phyloP scores from a whole-genome alignment of 1,140 invertebrate genomes.

The Cotesia typhae region DNA sequence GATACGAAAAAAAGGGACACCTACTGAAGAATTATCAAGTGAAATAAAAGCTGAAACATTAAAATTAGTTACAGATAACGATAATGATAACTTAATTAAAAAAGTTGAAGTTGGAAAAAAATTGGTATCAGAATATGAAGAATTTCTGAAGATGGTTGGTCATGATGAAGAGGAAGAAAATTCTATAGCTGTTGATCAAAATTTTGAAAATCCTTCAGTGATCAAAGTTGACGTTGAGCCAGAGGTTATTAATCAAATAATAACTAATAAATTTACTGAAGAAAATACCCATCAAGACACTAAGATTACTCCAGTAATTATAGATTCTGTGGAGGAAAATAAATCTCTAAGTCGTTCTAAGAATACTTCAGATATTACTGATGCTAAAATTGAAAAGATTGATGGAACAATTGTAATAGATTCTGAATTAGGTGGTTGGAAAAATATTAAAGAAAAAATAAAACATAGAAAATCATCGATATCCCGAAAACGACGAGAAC shows the following conservation, averaged over 20 bases:
- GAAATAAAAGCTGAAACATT: too few species aligned
- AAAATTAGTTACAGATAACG: too few species aligned
- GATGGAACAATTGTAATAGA: conserved; percentile 19
- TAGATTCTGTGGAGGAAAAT: too few species aligned
- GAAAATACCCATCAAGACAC: not conserved
- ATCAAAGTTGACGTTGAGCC: conserved; percentile 30
- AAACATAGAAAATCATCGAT: conserved; percentile 46
- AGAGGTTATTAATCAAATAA: not conserved
- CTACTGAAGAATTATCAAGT: too few species aligned
- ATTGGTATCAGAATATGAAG: conserved; percentile 61
- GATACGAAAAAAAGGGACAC: too few species aligned
- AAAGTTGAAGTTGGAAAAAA: conserved; percentile 50
- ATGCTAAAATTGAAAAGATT: not conserved
- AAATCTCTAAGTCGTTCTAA: not conserved
- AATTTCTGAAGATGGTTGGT: conserved; percentile 64
- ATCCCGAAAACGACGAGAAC: conserved; percentile 44
- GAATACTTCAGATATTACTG: not conserved
- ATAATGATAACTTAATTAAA: too few species aligned
- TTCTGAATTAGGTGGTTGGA: conserved; percentile 53
- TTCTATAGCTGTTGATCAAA: not conserved
- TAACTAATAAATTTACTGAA: not conserved
- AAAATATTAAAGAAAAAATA: conserved; percentile 56
- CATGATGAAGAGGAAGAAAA: conserved; percentile 35
- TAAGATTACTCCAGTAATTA: not conserved
- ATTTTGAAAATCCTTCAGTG: not conserved